Evolutionary conservation across 2,113 vertebrate genomes (phyloP), one percentile per base, ranked within the genome.

Genomic region (Gymnarchus niloticus): DNA sequence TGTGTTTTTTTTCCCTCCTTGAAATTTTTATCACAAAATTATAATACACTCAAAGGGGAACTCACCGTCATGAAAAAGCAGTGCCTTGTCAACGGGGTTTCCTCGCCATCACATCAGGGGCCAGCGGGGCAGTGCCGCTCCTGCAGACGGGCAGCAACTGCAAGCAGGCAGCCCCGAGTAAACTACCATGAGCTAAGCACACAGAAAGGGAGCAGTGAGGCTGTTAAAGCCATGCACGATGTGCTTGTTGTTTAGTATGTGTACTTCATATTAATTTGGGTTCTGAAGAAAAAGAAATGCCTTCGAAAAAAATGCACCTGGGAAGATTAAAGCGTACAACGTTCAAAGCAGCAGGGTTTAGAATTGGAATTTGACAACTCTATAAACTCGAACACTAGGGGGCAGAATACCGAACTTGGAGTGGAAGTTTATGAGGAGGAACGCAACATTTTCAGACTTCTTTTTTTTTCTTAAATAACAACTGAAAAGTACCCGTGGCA

Each of bases 11-110:
- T 97, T 97, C 41, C 65, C 65, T 73, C 97, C 97, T 97, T 97
- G 97, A 98, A 98, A 98, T 96, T 98, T 99, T 99, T 99, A 99
- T 99, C 97, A 97, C 97, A 98, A 99, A 99, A 99, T 99, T 98
- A 99, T 98, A 98, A 99, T 98, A 98, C 98, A 99, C 97, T 99
- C 97, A 97, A 98, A 99, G 96, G 97, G 97, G 98, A 99, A 99
- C 97, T 99, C 97, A 99, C 97, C 96, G 97, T 98, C 98, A 98
- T 98, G 97, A 98, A 98, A 99, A 98, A 99, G 96, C 97, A 96
- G 96, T 96, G 97, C 96, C 97, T 97, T 97, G 97, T 99, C 97
- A 96, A 97, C 97, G 96, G 97, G 98, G 96, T 98, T 99, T 99
- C 98, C 97, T 97, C 97, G 97, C 98, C 98, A 99, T 99, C 96